A percentile compares a stretch with the other conserved stretches of the same genome.
phyloP scores from a whole-genome alignment of 2,797 vertebrate species.

The Danio aesculapii region DNA sequence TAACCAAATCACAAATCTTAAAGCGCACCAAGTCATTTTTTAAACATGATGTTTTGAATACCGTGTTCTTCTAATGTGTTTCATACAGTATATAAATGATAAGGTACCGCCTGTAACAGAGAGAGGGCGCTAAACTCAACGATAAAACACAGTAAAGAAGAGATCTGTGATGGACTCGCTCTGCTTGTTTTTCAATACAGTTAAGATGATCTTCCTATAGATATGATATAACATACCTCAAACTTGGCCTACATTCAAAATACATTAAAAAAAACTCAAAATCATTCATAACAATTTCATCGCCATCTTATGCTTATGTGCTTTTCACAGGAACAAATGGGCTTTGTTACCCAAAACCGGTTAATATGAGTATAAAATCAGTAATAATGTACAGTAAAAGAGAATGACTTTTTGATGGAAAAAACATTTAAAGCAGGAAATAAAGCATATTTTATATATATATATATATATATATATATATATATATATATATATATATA shows the following conservation, averaged over 20 bases:
- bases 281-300: background rate
- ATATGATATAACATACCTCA: conserved; percentile 88
- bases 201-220: conserved; percentile 88
- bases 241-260: conserved; percentile 77
- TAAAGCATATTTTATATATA: no score
- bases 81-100: conserved; percentile 23
- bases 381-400: no score
- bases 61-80: no score
- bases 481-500: no score
- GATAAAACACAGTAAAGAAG: conserved; percentile 88
- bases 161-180: conserved; percentile 92
- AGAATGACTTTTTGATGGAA: no score
- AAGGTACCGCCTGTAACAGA: conserved; percentile 82
- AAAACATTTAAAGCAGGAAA: no score
- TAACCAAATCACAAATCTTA: no score
- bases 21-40: no score
- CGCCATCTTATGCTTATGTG: background rate
- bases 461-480: no score
- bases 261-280: background rate
- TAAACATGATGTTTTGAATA: no score
- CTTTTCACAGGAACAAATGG: background rate
- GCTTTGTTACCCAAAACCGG: background rate
- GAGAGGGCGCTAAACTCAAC: conserved; percentile 82
- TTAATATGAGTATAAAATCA: background rate
- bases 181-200: conserved; percentile 88